Conservation (phyloP, 2,888 invertebrate genomes). For the Agrotis ipsilon region DNA sequence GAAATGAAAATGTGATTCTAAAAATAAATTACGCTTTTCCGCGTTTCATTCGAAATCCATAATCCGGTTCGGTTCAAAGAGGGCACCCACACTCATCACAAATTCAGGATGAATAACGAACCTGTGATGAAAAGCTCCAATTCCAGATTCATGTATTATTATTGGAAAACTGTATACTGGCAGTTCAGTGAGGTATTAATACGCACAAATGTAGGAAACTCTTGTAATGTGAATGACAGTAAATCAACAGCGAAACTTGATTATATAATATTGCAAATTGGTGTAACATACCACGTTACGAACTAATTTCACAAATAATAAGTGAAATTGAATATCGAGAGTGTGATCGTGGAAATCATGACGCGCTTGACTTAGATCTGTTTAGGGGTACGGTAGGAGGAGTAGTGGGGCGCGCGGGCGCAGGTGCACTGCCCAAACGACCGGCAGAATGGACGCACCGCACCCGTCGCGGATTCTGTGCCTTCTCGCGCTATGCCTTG, state of each 20-base stretch:
- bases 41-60: not conserved
- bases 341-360: constrained; percentile 39
- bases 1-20: not conserved
- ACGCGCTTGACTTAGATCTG: constrained; percentile 50
- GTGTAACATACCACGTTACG: constrained; percentile 23
- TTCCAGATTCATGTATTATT: not conserved
- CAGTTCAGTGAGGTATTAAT: not conserved
- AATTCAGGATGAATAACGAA: not conserved
- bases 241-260: constrained; percentile 18
- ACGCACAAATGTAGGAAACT: not conserved
- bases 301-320: constrained; percentile 39
- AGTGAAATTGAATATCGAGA: constrained; percentile 59
- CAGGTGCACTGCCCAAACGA: constrained; percentile 72
- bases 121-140: not conserved
- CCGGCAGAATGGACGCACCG: constrained; percentile 82
- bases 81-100: not conserved
- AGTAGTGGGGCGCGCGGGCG: constrained; percentile 67
- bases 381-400: constrained; percentile 61
- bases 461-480: constrained; percentile 68
- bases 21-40: not conserved
- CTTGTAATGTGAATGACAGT: not conserved
- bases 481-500: constrained; percentile 65
- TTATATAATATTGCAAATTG: constrained; percentile 15
- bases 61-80: not conserved
- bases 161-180: too few relatives aligned